Base-by-base conservation (phyloP, 2,888 invertebrate genomes). In the Caenorhabditis virilis region DNA sequence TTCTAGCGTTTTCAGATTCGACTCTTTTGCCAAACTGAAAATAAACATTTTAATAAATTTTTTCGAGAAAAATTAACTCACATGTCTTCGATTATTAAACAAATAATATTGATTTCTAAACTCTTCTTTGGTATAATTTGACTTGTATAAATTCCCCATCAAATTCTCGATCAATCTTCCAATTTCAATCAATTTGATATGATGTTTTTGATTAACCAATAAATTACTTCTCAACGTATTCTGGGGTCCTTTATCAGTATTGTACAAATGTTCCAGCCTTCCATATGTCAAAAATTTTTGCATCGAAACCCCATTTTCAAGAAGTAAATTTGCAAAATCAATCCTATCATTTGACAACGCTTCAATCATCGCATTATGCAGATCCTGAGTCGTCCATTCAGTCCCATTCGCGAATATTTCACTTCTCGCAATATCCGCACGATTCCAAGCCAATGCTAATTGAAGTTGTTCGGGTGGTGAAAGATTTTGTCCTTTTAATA, bases 321-420 rank as follows among this genome's bases (percentile, higher is more conserved):
- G 87, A 13, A 98, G 88, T 13, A 98, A 87, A 84, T 95, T 93
- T 13, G 98, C 97, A 86, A 98, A 98, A 86, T 97, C 95, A 79
- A 95, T 92, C 94, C 92, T 95, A 97, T 97, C 9, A 94, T 93
- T 85, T 93, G 92, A 92, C 54, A 98, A 86, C 0, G 97, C 97
- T 84, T 97, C 95, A 92, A 95, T 92, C 95, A 98, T 97, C 2
- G 95, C 93, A 84, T 94, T 92, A 82, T 97, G 94, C 68, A 98
- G 87, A 1, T 93, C 91, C 88, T 89, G 91, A 79, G 90, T 88
- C 9, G 93, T 93, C 95, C 95, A 95, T 85, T 95, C 94, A 16
- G 65, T 69, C 35, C 72, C 72, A 36, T 47, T 64, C 9, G 72
- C 67, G 47, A 75, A 73, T 27, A 75, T 71, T 47, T 97, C 95